phyloP scores from a whole-genome alignment of 1,140 invertebrate species.

The Ericerus pela region DNA sequence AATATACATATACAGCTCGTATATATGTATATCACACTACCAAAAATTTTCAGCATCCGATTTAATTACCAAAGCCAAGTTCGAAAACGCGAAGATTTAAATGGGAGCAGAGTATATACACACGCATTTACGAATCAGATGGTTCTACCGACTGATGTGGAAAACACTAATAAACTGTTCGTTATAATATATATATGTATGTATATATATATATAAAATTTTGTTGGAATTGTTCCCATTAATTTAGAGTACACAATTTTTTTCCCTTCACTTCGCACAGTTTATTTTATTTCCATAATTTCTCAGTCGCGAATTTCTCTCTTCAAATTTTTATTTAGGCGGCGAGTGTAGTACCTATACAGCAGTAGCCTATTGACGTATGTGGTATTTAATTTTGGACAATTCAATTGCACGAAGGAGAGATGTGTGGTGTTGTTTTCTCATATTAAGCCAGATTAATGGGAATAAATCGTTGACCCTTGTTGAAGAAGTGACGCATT shows the following conservation, averaged over 20 bases:
- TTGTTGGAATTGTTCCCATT: conserved; percentile 5
- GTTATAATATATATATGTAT: too few species aligned
- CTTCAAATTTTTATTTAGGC: background rate
- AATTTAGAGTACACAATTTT: conserved; percentile 6
- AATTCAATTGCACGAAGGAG: background rate
- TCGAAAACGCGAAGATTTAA: background rate
- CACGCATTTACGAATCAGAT: background rate
- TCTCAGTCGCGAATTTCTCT: background rate
- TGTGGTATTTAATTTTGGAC: background rate
- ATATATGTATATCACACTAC: background rate
- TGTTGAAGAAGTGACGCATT: too few species aligned
- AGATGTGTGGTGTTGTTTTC: too few species aligned
- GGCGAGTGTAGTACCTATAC: background rate
- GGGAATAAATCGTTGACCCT: too few species aligned
- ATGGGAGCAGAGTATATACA: too few species aligned
- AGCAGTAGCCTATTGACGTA: background rate
- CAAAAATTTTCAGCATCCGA: conserved; percentile 8
- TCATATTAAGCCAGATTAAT: too few species aligned
- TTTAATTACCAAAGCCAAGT: conserved; percentile 7
- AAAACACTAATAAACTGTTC: conserved; percentile 1
- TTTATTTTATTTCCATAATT: background rate
- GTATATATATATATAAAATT: too few species aligned
- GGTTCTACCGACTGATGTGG: background rate
- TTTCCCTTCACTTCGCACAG: background rate
- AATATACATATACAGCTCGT: too few species aligned